Conservation (phyloP, 2,113 vertebrate species). For the Zosterops japonicus region DNA sequence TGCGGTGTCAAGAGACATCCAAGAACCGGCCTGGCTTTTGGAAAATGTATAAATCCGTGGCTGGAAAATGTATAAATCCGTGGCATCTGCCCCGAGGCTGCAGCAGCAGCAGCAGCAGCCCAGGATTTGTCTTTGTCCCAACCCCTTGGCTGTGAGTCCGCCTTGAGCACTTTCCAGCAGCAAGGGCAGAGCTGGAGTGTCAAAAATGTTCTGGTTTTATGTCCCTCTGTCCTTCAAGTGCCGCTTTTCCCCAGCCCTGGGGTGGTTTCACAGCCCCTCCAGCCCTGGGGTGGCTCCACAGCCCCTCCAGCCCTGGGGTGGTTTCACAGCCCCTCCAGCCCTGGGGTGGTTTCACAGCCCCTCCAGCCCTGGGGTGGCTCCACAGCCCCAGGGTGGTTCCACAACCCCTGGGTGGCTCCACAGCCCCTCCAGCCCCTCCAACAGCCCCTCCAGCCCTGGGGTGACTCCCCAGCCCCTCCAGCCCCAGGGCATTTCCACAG, state of each 20-base stretch:
- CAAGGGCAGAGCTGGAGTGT: background rate
- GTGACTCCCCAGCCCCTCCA: background rate
- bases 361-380: too few species aligned
- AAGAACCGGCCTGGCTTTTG: background rate
- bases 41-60: background rate
- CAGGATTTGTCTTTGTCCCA: background rate
- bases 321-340: too few species aligned
- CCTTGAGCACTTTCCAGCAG: background rate
- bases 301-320: background rate
- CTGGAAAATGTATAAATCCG: background rate
- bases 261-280: background rate
- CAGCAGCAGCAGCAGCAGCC: background rate
- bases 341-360: too few species aligned
- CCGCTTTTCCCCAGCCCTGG: background rate
- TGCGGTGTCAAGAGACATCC: background rate
- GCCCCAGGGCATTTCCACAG: background rate
- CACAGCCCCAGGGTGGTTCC: too few species aligned
- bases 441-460: background rate
- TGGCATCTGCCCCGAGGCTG: background rate
- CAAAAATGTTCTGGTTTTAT: background rate
- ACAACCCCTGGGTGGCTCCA: too few species aligned
- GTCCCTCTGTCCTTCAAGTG: background rate
- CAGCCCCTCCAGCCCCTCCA: too few species aligned
- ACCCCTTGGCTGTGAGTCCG: background rate
- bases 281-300: background rate